A percentile compares a stretch with the other conserved stretches of the same genome.
These are phyloP conservation scores for Brachirus orientalis DNA, from an alignment of 2,113 vertebrate species.

Conservation along the genomic window DNA sequence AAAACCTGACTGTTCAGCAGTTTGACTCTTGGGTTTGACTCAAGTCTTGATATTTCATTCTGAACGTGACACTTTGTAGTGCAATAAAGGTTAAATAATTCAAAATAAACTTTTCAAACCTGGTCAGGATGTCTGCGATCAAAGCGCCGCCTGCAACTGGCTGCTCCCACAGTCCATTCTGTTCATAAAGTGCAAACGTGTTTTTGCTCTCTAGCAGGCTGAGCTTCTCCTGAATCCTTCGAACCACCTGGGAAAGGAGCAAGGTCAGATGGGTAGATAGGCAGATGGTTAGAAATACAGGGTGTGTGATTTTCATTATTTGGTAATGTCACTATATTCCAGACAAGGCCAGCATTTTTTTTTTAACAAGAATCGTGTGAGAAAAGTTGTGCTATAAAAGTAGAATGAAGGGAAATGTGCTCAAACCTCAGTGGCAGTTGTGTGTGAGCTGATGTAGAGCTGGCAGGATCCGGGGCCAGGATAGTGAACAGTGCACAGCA, in stretches of 20 bases:
- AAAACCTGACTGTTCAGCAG: no score
- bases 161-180: slow-evolving; percentile 87
- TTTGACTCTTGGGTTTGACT: no score
- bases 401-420: slow-evolving; percentile 30
- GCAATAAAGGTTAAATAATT: no score
- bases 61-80: no score
- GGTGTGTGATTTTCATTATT: neutral
- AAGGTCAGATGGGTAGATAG: neutral
- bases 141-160: slow-evolving; percentile 85
- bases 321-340: no score
- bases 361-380: neutral
- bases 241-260: slow-evolving; percentile 84
- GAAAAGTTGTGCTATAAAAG: slow-evolving; percentile 8
- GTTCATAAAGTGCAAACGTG: slow-evolving; percentile 91
- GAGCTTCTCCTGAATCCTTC: slow-evolving; percentile 88
- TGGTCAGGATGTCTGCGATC: slow-evolving; percentile 93
- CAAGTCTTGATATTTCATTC: no score
- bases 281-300: neutral
- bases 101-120: slow-evolving; percentile 85
- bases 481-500: slow-evolving; percentile 90
- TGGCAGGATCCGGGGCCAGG: slow-evolving; percentile 87
- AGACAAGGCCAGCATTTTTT: no score
- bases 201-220: slow-evolving; percentile 90
- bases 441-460: slow-evolving; percentile 93
- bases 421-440: slow-evolving; percentile 91